Percentiles rank a stretch among this genome's conserved stretches.
phyloP scores from a whole-genome alignment of 2,113 vertebrate genomes.

The Aleadryas rufinucha region DNA sequence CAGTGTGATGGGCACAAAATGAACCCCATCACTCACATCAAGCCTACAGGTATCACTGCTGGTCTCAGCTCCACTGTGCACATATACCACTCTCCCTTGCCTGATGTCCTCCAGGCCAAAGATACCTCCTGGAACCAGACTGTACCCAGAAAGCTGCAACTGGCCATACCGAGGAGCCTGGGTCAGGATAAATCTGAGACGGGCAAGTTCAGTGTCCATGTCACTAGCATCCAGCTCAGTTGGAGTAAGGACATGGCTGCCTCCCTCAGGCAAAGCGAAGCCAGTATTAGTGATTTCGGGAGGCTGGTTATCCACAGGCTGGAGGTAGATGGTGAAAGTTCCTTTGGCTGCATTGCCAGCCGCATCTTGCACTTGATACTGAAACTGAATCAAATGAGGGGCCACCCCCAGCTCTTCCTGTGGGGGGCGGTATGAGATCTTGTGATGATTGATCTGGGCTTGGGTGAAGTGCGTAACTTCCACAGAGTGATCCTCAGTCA shows the following conservation, averaged over 20 bases:
- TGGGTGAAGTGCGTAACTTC: constrained; percentile 88
- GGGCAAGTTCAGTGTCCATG: constrained; percentile 81
- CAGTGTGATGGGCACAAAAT: constrained; percentile 87
- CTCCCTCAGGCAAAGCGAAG: constrained; percentile 81
- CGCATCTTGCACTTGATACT: constrained; percentile 86
- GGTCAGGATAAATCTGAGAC: constrained; percentile 84
- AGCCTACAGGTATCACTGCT: constrained; percentile 80
- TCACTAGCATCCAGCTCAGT: constrained; percentile 84
- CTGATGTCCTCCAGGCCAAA: constrained; percentile 85
- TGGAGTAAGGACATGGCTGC: constrained; percentile 78
- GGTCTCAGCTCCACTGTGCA: constrained; percentile 82
- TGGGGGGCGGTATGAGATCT: constrained; percentile 89
- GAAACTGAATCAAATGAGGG: constrained; percentile 86
- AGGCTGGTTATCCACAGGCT: constrained; percentile 92
- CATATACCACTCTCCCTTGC: constrained; percentile 80
- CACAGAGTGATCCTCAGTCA: constrained; percentile 83
- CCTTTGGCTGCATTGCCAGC: constrained; percentile 82
- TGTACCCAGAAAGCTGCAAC: constrained; percentile 74
- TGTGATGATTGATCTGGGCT: constrained; percentile 95
- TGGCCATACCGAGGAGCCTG: constrained; percentile 84
- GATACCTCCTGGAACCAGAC: constrained; percentile 75
- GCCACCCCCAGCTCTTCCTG: constrained; percentile 90
- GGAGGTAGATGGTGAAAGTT: constrained; percentile 85
- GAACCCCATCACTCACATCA: constrained; percentile 89
- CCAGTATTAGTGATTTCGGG: constrained; percentile 92